Evolutionary conservation across 2,888 invertebrate genomes (phyloP).

Genomic region (Piscicola geometra): DNA sequence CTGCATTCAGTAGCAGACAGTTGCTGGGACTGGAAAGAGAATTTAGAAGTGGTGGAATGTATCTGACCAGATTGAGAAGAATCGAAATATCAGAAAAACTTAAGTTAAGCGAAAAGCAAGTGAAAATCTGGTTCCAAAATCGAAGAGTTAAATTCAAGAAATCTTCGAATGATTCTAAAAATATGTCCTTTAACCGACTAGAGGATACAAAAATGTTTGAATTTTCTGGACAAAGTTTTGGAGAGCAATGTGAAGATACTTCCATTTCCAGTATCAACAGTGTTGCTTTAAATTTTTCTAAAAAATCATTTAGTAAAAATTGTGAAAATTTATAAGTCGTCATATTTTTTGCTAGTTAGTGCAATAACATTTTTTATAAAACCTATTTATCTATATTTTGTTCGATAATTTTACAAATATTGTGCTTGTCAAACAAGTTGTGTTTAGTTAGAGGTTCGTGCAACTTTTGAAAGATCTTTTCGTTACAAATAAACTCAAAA

Average conservation of each 20-base stretch:
- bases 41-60: slow-evolving; percentile 28
- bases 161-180: neutral
- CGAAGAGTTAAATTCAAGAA: slow-evolving; percentile 29
- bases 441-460: too few species aligned
- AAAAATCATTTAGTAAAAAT: neutral
- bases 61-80: slow-evolving; percentile 31
- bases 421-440: too few species aligned
- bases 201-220: neutral
- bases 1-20: slow-evolving; percentile 25
- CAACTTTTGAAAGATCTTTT: too few species aligned
- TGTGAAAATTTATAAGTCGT: neutral
- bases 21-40: slow-evolving; percentile 27
- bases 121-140: slow-evolving; percentile 33
- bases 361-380: too few species aligned
- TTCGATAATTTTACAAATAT: too few species aligned
- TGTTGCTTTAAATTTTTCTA: too few species aligned
- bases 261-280: too few species aligned
- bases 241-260: too few species aligned
- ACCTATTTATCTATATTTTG: too few species aligned
- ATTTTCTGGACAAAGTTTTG: neutral
- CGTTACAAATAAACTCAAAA: too few species aligned
- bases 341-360: too few species aligned
- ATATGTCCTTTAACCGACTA: neutral
- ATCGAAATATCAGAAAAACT: slow-evolving; percentile 29
- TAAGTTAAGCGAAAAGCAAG: slow-evolving; percentile 28